These are phyloP conservation scores for Aurelia aurita DNA, from an alignment of 30 jellyfish, hydroid and myxozoan genomes.

Conservation along the genomic window DNA sequence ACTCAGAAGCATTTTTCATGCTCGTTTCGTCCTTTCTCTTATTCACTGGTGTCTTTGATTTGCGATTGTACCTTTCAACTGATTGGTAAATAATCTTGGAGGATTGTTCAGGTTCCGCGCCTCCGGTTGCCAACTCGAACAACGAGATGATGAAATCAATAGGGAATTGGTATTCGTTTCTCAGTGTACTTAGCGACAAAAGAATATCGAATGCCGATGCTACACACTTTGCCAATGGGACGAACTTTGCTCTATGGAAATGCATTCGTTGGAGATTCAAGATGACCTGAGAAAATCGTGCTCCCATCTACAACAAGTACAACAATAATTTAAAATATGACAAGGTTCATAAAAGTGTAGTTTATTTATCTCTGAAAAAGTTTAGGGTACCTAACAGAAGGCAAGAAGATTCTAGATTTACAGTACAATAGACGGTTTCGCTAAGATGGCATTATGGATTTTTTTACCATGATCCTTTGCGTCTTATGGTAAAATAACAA, in stretches of 20 bases:
- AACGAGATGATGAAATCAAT: constrained; percentile 31
- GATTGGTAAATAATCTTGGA: constrained; percentile 8
- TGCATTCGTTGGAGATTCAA: constrained; percentile 36
- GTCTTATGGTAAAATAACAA: no score
- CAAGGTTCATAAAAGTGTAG: no score
- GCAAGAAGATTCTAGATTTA: no score
- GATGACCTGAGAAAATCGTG: constrained; percentile 44
- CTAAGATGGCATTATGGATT: no score
- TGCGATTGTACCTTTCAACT: not conserved
- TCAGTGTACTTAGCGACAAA: constrained; percentile 27
- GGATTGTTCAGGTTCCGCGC: not conserved
- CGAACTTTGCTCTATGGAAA: constrained; percentile 30
- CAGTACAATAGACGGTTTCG: no score
- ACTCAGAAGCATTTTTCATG: constrained; percentile 36
- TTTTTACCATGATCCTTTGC: no score
- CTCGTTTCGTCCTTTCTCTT: constrained; percentile 13
- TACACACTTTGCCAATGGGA: constrained; percentile 45
- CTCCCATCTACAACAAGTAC: constrained; percentile 35
- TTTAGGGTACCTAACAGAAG: no score
- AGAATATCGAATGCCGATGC: constrained; percentile 45
- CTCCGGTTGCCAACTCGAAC: constrained; percentile 45
- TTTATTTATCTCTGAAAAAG: no score
- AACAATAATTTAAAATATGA: no score
- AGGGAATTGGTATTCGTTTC: constrained; percentile 60
- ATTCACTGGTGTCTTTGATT: not conserved